Base-by-base conservation (phyloP, 2,888 invertebrate genomes). In the Rhogogaster chlorosoma region DNA sequence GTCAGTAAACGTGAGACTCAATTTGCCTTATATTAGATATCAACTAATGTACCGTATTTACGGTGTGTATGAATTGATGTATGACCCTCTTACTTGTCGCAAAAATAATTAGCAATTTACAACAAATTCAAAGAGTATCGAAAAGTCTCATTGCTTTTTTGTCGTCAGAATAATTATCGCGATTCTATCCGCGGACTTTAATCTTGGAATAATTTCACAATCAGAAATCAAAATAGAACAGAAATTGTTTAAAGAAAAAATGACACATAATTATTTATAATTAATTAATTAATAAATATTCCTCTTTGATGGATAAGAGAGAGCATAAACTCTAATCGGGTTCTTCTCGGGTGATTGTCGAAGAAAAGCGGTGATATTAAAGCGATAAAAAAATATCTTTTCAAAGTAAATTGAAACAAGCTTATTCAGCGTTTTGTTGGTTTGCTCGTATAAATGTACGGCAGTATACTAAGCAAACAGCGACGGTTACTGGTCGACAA, bases 401-500 rank as follows among this genome's bases (percentile, higher is more conserved):
- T 36, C 36, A 70, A 70, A 36, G 70, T 70, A 70, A 70, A 70
- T 70, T 70, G n/a, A 70, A 70, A 18, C 70, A 32, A 70, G 70
- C 70, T 70, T 70, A 70, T 70, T 70, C 70, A 70, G 70, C 70
- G 70, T 70, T 70, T 36, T 18, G 32, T 70, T 70, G 32, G 70
- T 36, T 18, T 36, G 70, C 70, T 70, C n/a, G 70, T 36, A 70
- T 36, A 70, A 70, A 70, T 75, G 42, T 45, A 45, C 26, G 75
- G 26, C 18, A 75, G 22, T 45, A 75, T 32, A 53, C 32, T 22
- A 18, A 32, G 53, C 22, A 57, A 49, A 78, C 78, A 78, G n/a
- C n/a, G 57, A 53, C 57, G 78, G 57, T 78, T 57, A 57, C 57
- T 53, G 57, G 78, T 78, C 53, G 53, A 78, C 78, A 78, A 78